Evolutionary conservation across 2,888 invertebrate species (phyloP).

Genomic region (Rhorus exstirpatorius): DNA sequence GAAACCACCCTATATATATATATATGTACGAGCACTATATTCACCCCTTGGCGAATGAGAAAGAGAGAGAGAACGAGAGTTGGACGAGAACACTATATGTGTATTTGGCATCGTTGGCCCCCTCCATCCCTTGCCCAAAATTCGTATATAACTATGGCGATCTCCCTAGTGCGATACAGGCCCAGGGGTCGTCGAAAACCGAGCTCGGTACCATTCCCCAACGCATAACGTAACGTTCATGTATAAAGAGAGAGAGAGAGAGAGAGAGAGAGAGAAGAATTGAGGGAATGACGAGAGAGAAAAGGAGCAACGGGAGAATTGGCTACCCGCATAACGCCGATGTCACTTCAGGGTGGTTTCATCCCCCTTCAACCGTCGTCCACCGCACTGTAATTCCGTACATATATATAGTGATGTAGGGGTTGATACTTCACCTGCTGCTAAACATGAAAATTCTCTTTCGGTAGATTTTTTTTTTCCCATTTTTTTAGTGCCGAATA

Average conservation of each 20-base stretch:
- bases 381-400: constrained; percentile 64
- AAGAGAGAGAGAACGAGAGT: constrained; percentile 18
- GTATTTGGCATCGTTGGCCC: constrained; percentile 29
- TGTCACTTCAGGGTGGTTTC: constrained; percentile 68
- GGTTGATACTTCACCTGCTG: constrained; percentile 59
- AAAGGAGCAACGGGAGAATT: constrained; percentile 57
- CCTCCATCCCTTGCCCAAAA: constrained; percentile 75
- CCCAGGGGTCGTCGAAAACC: constrained; percentile 76
- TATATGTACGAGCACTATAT: constrained; percentile 3
- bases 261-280: constrained; percentile 3
- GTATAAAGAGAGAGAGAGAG: constrained; percentile 17
- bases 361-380: constrained; percentile 29
- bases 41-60: constrained; percentile 19
- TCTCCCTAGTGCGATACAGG: constrained; percentile 68
- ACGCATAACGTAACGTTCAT: constrained; percentile 29
- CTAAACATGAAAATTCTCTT: constrained; percentile 52
- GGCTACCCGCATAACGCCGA: constrained; percentile 67
- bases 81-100: constrained; percentile 52
- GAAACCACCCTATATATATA: constrained; percentile 48
- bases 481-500: not conserved
- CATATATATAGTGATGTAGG: constrained; percentile 23
- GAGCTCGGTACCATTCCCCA: constrained; percentile 70
- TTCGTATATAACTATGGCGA: constrained; percentile 81
- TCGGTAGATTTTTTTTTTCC: constrained; percentile 10
- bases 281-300: constrained; percentile 30